Percentiles rank a stretch among this genome's conserved stretches.
phyloP scores from a whole-genome alignment of 2,113 vertebrate species.

The Hyaena hyaena region DNA sequence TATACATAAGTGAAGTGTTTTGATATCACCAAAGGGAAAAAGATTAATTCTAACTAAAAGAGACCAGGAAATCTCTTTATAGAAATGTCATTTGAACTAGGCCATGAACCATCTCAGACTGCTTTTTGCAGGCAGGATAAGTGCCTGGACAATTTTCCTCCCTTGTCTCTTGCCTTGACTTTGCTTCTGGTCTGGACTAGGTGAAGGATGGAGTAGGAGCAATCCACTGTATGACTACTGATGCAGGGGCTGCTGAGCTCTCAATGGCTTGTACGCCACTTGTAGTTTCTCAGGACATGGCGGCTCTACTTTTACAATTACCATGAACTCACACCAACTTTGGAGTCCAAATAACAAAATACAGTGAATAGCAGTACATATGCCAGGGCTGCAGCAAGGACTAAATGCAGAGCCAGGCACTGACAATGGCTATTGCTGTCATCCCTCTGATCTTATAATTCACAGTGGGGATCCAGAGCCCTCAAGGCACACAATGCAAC shows the following conservation, averaged over 20 bases:
- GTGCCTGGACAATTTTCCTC: not conserved
- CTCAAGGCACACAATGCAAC: not conserved
- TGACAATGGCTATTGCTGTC: fast-evolving
- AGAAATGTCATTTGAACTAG: not conserved
- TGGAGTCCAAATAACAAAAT: not conserved
- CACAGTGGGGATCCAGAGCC: not conserved
- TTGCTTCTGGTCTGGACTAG: not conserved
- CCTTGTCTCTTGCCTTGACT: not conserved
- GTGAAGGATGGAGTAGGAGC: no score
- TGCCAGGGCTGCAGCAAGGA: not conserved
- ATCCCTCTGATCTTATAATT: not conserved
- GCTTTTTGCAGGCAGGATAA: not conserved
- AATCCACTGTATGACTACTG: not conserved
- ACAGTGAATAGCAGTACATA: not conserved
- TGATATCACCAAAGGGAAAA: not conserved
- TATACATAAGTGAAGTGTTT: not conserved
- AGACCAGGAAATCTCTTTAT: not conserved
- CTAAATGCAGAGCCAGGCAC: not conserved
- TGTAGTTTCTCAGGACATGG: not conserved
- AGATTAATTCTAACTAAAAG: not conserved
- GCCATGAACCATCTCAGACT: not conserved
- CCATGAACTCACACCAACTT: not conserved
- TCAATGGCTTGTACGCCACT: not conserved
- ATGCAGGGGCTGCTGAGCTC: not conserved
- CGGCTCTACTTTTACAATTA: not conserved